Evolutionary conservation across 2,113 vertebrate genomes (phyloP).

Genomic region (Hepsetus odoe): DNA sequence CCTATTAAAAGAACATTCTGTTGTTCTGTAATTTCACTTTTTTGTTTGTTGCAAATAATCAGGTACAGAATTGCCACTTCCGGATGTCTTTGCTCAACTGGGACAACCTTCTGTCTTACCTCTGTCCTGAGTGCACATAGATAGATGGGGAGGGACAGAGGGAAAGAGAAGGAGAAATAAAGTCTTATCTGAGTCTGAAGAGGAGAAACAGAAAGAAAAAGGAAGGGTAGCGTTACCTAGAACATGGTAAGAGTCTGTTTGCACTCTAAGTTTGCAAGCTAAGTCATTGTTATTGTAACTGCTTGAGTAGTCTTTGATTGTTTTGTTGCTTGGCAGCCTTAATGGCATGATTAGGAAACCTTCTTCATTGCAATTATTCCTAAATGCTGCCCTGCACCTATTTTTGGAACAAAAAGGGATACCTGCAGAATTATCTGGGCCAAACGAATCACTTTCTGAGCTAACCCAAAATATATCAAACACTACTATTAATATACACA

Average conservation of each 20-base stretch:
- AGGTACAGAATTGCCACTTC: no score
- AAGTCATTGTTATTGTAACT: no score
- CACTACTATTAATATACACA: conserved; percentile 10
- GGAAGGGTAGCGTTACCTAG: not conserved
- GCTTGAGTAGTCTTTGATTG: no score
- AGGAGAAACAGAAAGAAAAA: not conserved
- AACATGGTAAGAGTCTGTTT: not conserved
- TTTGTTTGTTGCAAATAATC: no score
- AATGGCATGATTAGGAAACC: no score
- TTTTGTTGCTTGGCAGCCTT: no score
- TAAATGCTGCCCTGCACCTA: not conserved
- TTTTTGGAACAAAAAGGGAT: not conserved
- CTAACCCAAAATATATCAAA: not conserved
- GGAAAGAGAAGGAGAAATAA: not conserved
- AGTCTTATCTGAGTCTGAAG: no score
- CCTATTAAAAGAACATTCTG: no score
- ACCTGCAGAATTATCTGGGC: not conserved
- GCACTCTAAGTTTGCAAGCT: no score
- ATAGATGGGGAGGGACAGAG: not conserved
- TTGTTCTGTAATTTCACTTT: no score
- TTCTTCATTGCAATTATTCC: no score
- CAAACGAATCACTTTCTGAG: not conserved
- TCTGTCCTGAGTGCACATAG: not conserved
- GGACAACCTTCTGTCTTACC: not conserved
- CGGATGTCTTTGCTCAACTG: no score